Percentiles rank a stretch among this genome's conserved stretches.
Conservation (phyloP, 2,113 vertebrate species). For the Leptobrachium leishanense region DNA sequence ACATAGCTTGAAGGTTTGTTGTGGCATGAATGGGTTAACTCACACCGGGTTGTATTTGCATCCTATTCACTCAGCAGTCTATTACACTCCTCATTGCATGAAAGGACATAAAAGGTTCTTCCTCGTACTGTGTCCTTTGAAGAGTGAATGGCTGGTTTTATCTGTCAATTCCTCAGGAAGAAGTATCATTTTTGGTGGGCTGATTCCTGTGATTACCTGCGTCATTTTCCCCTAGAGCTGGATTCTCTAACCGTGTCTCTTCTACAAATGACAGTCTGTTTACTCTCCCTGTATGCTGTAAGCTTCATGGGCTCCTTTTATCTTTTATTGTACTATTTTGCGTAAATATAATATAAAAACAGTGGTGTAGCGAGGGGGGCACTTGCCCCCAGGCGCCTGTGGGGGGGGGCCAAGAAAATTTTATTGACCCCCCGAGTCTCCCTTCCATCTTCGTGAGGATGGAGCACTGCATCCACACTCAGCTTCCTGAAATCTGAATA, state of each 20-base stretch:
- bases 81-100: conserved; percentile 29
- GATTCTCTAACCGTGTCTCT: conserved; percentile 2
- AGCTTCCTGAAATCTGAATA: too few relatives aligned
- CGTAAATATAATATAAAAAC: neutral
- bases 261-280: conserved; percentile 23
- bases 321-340: conserved; percentile 3
- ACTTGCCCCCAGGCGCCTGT: too few relatives aligned
- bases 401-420: too few relatives aligned
- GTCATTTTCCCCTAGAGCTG: conserved; percentile 10
- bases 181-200: conserved; percentile 24
- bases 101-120: conserved; percentile 30
- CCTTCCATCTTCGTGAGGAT: too few relatives aligned
- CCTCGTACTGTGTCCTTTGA: conserved; percentile 23
- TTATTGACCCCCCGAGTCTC: too few relatives aligned
- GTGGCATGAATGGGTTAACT: neutral
- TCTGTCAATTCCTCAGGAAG: conserved; percentile 29
- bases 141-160: conserved; percentile 42
- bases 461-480: too few relatives aligned
- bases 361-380: too few relatives aligned
- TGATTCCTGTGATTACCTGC: conserved; percentile 28
- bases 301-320: conserved; percentile 20
- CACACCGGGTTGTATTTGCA: neutral
- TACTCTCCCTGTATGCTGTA: conserved; percentile 13
- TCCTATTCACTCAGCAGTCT: conserved; percentile 7
- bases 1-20: neutral